Conservation (phyloP, 1,140 invertebrate species). For the Brachionus manjavacas region DNA sequence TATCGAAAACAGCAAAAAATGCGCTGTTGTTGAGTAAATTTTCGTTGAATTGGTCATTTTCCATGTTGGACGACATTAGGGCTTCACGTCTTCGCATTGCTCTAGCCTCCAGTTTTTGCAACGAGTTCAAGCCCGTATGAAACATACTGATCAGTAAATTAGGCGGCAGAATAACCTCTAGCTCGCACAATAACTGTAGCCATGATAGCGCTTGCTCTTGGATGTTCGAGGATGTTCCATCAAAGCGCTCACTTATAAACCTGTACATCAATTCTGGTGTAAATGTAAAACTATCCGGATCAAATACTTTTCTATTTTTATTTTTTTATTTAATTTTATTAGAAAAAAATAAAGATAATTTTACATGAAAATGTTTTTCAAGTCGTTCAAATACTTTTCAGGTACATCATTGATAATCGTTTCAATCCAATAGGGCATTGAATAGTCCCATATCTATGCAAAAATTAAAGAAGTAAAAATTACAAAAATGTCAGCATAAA, state of each 20-base stretch:
- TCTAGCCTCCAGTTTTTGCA: slow-evolving; percentile 41
- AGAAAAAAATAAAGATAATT: background rate
- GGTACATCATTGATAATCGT: slow-evolving; percentile 89
- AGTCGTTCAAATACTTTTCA: slow-evolving; percentile 79
- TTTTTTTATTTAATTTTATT: too few species aligned
- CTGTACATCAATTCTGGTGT: slow-evolving; percentile 20
- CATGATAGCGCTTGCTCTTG: slow-evolving; percentile 42
- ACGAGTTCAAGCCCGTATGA: slow-evolving; percentile 15
- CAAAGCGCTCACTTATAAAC: slow-evolving; percentile 38
- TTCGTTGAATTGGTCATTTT: slow-evolving; percentile 4
- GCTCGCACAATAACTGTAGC: slow-evolving; percentile 28
- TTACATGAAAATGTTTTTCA: slow-evolving; percentile 80
- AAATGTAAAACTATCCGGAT: slow-evolving; percentile 20
- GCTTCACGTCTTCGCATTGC: slow-evolving; percentile 17
- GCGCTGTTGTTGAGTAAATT: slow-evolving; percentile 6
- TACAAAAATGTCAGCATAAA: too few species aligned
- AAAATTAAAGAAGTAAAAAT: too few species aligned
- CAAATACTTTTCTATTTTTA: slow-evolving; percentile 38
- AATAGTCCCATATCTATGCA: slow-evolving; percentile 77
- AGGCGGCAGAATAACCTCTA: background rate
- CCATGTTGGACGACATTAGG: background rate
- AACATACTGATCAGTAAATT: slow-evolving; percentile 2
- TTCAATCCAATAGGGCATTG: slow-evolving; percentile 98
- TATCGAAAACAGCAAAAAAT: slow-evolving; percentile 41
- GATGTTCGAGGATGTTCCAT: slow-evolving; percentile 18